These are phyloP conservation scores for Ectemnius lituratus DNA, from an alignment of 2,888 invertebrate species.

Conservation along the genomic window DNA sequence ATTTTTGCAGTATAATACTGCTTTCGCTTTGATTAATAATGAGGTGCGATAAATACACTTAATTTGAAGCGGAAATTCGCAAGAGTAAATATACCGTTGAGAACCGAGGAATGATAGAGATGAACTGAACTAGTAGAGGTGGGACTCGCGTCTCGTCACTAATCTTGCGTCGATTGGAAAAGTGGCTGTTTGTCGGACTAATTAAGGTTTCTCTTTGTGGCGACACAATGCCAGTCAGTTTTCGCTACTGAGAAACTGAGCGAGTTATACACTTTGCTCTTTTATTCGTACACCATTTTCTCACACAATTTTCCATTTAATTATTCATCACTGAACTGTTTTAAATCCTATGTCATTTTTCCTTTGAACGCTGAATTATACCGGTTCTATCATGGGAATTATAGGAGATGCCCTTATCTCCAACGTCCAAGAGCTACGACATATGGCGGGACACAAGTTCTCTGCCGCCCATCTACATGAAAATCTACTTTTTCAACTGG, in stretches of 20 bases:
- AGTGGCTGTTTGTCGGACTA: conserved; percentile 53
- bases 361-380: too few relatives aligned
- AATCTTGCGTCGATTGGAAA: conserved; percentile 46
- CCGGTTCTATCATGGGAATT: too few relatives aligned
- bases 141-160: conserved; percentile 1
- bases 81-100: too few relatives aligned
- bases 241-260: conserved; percentile 25
- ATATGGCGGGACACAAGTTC: conserved; percentile 84
- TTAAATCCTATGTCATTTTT: not conserved
- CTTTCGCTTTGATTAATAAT: too few relatives aligned
- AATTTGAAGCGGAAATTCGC: too few relatives aligned
- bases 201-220: conserved; percentile 38
- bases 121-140: too few relatives aligned
- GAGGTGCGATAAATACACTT: too few relatives aligned
- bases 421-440: conserved; percentile 82
- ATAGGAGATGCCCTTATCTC: conserved; percentile 82
- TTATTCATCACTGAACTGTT: too few relatives aligned
- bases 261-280: not conserved
- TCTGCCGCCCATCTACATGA: conserved; percentile 82
- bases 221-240: conserved; percentile 35
- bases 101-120: too few relatives aligned
- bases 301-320: conserved; percentile 62
- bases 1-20: too few relatives aligned
- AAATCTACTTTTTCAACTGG: conserved; percentile 89
- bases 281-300: not conserved